Conservation (phyloP, 2,113 vertebrate genomes). For the Bujurquina vittata region DNA sequence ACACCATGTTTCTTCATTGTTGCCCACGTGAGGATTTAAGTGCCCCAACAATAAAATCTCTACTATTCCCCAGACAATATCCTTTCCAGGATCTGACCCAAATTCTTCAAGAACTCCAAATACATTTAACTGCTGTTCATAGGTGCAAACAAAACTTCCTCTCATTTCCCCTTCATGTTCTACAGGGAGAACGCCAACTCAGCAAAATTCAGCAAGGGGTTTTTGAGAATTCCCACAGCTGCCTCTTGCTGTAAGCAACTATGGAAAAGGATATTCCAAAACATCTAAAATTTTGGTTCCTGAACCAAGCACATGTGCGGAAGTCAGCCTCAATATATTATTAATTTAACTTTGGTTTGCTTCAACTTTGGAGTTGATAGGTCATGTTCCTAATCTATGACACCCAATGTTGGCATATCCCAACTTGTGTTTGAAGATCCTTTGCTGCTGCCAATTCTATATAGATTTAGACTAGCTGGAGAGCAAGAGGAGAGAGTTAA, state of each 20-base stretch:
- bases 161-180: constrained; percentile 1
- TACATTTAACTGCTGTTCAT: neutral
- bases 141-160: neutral
- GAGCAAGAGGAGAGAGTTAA: constrained; percentile 4
- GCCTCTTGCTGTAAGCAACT: neutral
- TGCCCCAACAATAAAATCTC: neutral
- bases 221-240: neutral
- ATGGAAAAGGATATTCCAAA: neutral
- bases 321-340: neutral
- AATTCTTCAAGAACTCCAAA: neutral
- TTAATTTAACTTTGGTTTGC: neutral
- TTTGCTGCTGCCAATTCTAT: neutral
- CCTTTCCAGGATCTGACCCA: neutral
- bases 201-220: neutral
- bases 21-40: neutral
- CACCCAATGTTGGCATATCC: neutral
- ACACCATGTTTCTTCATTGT: neutral
- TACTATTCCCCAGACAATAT: neutral
- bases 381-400: neutral
- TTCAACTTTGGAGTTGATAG: neutral
- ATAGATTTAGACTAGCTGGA: neutral
- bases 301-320: neutral
- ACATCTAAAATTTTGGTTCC: neutral
- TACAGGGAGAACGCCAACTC: neutral
- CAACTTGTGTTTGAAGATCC: neutral